Conservation (phyloP, 2,797 vertebrate genomes). For the Pachyuromys duprasi region DNA sequence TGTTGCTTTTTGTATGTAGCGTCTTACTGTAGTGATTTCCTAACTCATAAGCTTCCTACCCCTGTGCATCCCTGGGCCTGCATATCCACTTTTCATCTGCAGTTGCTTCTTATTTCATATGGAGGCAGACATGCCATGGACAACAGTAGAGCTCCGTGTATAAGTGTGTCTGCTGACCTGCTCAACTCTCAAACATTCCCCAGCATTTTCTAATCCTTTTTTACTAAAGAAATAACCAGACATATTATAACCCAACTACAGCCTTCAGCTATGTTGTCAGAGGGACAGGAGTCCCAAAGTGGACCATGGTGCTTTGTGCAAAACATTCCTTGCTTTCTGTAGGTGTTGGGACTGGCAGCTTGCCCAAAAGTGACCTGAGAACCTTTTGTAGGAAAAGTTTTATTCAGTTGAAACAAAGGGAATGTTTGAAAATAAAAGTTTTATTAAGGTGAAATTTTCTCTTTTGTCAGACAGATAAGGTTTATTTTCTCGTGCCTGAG, state of each 20-base stretch:
- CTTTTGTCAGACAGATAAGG: slow-evolving; percentile 60
- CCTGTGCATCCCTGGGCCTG: not conserved
- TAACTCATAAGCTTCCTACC: not conserved
- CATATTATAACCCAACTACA: not conserved
- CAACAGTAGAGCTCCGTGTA: not conserved
- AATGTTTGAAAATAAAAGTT: slow-evolving; percentile 66
- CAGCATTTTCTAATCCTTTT: not conserved
- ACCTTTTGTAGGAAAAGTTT: slow-evolving; percentile 19
- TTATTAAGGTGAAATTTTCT: slow-evolving; percentile 62
- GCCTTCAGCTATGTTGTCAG: not conserved
- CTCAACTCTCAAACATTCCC: not conserved
- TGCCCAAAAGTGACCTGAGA: slow-evolving; percentile 42
- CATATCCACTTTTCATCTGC: not conserved
- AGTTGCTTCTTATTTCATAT: not conserved
- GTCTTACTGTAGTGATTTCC: not conserved
- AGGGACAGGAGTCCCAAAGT: not conserved
- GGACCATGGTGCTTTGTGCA: not conserved
- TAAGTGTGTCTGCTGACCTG: not conserved
- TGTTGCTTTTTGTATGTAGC: not conserved
- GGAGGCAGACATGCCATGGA: not conserved
- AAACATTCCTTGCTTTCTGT: slow-evolving; percentile 53
- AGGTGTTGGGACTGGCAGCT: slow-evolving; percentile 4
- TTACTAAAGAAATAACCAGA: not conserved
- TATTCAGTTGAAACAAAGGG: not conserved
- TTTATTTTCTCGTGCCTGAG: slow-evolving; percentile 44